Evolutionary conservation across 2,797 vertebrate genomes (phyloP), one percentile per base, ranked within the genome.

Genomic region (Lepus townsendii): DNA sequence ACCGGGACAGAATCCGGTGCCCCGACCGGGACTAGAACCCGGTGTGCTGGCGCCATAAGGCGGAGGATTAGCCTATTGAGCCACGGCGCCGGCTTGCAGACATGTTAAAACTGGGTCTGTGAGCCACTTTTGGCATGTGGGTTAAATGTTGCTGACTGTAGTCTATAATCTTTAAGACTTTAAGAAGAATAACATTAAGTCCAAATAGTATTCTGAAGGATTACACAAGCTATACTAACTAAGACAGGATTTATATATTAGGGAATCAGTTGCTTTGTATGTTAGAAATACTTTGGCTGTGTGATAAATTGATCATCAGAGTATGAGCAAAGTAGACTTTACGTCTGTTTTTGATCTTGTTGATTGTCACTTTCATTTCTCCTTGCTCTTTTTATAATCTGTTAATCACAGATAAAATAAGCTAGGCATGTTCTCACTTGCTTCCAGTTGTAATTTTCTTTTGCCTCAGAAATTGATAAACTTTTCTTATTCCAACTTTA

Each of bases 131-230:
- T 86, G 79, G 50, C 38, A n/a, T 2, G 5, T 86, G 38, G 7
- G 17, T 71, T 75, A 22, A 78, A 89, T 73, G 57, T 91, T 88
- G 52, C 88, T 89, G 63, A n/a, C 7, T 79, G 20, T 69, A 38
- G 54, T 75, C 71, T 78, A 0, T 77, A 38, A 57, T 84, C 32
- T 83, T 82, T 89, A 66, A 86, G 80, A 63, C 47, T 14, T 38
- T 66, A 94, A 57, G 68, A 89, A 87, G 19, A 52, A 79, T 7
- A 82, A 90, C 22, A 52, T 13, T 90, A 90, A 83, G 22, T 75
- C 8, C 38, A 71, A 26, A 92, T 80, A 88, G 30, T 88, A 63
- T 94, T 93, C 75, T 77, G 27, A 95, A 69, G 57, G 52, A 69
- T 65, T 82, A 65, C 24, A 30, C 10, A 66, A 85, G 24, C 10